A percentile compares a stretch with the other conserved stretches of the same genome.
These are phyloP conservation scores for Drosophila pseudoobscura DNA, from an alignment of 1,140 invertebrate species.

Conservation along the genomic window DNA sequence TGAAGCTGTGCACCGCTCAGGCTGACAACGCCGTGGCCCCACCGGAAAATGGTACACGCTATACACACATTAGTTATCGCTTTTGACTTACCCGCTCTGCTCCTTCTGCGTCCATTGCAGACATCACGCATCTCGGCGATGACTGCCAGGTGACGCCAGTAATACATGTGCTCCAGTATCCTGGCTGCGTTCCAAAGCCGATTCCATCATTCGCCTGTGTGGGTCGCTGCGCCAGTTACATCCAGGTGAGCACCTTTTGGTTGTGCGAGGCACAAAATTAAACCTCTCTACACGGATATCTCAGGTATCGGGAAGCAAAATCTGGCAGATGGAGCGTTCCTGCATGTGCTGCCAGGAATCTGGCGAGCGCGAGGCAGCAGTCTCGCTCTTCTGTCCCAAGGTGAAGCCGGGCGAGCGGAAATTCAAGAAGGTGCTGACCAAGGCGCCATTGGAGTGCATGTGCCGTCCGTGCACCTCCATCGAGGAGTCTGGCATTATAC, in stretches of 20 bases:
- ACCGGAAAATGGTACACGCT: conserved; percentile 57
- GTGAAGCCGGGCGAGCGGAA: conserved; percentile 93
- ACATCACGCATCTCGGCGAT: conserved; percentile 85
- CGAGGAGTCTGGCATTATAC: conserved; percentile 93
- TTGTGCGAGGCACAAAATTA: neutral
- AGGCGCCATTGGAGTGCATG: conserved; percentile 96
- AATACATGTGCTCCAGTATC: conserved; percentile 95
- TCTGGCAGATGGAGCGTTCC: conserved; percentile 97
- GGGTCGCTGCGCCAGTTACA: conserved; percentile 94
- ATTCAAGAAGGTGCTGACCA: conserved; percentile 94
- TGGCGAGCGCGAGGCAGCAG: conserved; percentile 94
- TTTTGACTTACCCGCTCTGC: neutral
- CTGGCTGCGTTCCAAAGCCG: conserved; percentile 95
- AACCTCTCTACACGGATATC: neutral
- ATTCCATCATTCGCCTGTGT: conserved; percentile 97
- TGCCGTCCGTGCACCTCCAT: conserved; percentile 95
- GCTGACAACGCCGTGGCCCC: conserved; percentile 52
- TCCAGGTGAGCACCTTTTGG: conserved; percentile 88
- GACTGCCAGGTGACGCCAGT: conserved; percentile 96
- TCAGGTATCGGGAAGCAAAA: conserved; percentile 96
- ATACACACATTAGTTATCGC: neutral
- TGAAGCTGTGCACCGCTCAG: conserved; percentile 69
- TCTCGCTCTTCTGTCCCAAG: conserved; percentile 94
- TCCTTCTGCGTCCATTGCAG: conserved; percentile 38
- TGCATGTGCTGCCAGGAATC: conserved; percentile 98